Evolutionary conservation across 2,888 invertebrate genomes (phyloP).

Genomic region (Sclerodermus sp.): DNA sequence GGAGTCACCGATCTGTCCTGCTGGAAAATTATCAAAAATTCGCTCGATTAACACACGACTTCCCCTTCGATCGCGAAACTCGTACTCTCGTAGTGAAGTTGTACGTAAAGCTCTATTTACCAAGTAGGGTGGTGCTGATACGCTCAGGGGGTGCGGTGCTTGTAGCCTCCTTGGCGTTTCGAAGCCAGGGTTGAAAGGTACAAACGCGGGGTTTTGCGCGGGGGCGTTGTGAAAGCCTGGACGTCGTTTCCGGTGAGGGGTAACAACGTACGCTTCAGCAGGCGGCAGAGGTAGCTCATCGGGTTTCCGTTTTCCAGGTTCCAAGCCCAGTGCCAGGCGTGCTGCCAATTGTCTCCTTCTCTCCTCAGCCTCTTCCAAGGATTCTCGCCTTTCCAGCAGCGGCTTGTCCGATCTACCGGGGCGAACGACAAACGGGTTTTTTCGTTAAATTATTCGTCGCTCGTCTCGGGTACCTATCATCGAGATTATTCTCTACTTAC

Average conservation of each 20-base stretch:
- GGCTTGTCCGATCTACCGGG: constrained; percentile 46
- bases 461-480: not conserved
- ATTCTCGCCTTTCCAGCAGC: constrained; percentile 50
- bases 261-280: constrained; percentile 81
- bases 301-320: constrained; percentile 67
- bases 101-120: constrained; percentile 32
- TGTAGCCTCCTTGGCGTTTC: constrained; percentile 61
- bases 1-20: constrained; percentile 54
- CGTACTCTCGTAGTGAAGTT: too few species aligned
- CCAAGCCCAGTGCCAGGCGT: constrained; percentile 65
- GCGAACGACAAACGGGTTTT: not conserved
- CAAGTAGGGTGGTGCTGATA: constrained; percentile 73
- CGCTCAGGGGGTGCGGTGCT: constrained; percentile 69
- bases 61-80: too few species aligned
- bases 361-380: constrained; percentile 52
- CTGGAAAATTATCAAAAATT: constrained; percentile 26
- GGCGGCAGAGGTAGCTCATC: constrained; percentile 72
- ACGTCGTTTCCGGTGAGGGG: constrained; percentile 82
- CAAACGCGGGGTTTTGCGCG: constrained; percentile 84
- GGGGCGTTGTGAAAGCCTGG: constrained; percentile 88
- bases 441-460: not conserved
- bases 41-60: too few species aligned
- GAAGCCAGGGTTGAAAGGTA: constrained; percentile 67
- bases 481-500: constrained; percentile 23
- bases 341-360: constrained; percentile 50